Percentiles rank a stretch among this genome's conserved stretches.
phyloP scores from a whole-genome alignment of 2,113 vertebrate genomes.

The Larimichthys crocea region DNA sequence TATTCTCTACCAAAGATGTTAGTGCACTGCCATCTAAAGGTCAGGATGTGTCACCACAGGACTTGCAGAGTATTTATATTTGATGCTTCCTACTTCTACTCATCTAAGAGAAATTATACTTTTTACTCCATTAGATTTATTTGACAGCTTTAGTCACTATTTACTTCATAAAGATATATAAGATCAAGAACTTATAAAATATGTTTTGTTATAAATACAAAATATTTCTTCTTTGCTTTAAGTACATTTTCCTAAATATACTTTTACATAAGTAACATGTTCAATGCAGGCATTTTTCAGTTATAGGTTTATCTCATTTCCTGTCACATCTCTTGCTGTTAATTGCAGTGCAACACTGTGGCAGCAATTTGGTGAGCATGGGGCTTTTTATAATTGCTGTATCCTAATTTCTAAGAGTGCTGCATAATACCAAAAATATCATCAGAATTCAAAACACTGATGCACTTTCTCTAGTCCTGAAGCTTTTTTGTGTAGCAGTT shows the following conservation, averaged over 20 bases:
- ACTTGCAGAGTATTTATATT: too few relatives aligned
- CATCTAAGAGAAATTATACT: not conserved
- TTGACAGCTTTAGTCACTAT: not conserved
- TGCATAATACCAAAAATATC: too few relatives aligned
- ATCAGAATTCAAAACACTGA: too few relatives aligned
- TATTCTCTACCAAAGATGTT: conserved; percentile 5
- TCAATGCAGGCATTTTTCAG: not conserved
- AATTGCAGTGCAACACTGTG: too few relatives aligned
- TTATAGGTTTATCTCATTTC: not conserved
- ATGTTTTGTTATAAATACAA: too few relatives aligned
- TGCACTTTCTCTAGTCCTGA: not conserved
- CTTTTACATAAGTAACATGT: not conserved
- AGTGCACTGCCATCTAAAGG: conserved; percentile 60
- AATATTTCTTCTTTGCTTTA: too few relatives aligned
- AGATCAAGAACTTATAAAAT: too few relatives aligned
- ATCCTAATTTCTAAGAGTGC: too few relatives aligned
- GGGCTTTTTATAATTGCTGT: too few relatives aligned
- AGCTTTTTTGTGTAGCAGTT: conserved; percentile 2
- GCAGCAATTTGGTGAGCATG: too few relatives aligned
- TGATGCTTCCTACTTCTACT: not conserved
- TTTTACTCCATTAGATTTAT: not conserved
- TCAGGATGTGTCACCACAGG: conserved; percentile 1
- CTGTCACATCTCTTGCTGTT: not conserved
- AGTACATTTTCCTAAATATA: too few relatives aligned
- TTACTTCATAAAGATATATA: not conserved